Conservation (phyloP, 2,113 vertebrate genomes). For the Danionella cerebrum region DNA sequence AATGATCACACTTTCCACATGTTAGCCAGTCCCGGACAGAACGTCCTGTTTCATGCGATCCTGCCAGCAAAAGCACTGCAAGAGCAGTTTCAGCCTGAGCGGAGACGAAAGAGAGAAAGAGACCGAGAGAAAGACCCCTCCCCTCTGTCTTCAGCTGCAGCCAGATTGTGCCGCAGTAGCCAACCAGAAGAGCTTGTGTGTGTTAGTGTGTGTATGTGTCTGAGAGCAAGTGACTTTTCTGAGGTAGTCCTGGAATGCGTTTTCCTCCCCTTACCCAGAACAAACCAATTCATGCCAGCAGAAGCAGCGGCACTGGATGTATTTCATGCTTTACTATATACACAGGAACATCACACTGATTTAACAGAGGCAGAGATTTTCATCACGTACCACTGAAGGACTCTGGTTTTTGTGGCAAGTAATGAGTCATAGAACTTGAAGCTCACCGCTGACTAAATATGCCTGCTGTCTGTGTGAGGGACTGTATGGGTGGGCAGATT, state of each 20-base stretch:
- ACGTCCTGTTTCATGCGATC: conserved; percentile 13
- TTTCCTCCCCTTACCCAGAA: conserved; percentile 9
- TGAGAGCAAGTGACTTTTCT: conserved; percentile 15
- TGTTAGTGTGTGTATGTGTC: conserved; percentile 30
- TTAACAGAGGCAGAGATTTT: no score
- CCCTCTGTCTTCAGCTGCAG: conserved; percentile 43
- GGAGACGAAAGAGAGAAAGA: background rate
- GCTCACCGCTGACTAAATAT: conserved; percentile 16
- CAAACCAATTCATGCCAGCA: conserved; percentile 11
- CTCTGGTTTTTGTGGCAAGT: background rate
- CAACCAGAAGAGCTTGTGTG: conserved; percentile 24
- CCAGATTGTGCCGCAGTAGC: conserved; percentile 48
- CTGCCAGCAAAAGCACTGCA: conserved; percentile 18
- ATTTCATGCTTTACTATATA: background rate
- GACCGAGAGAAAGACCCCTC: conserved; percentile 38
- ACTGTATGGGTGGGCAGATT: conserved; percentile 29
- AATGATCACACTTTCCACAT: background rate
- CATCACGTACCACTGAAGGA: background rate
- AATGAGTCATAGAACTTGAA: background rate
- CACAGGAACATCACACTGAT: background rate
- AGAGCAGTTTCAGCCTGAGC: conserved; percentile 6
- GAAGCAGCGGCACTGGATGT: background rate
- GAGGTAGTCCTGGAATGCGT: conserved; percentile 35
- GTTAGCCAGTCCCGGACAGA: background rate
- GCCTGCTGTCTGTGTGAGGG: background rate